Evolutionary conservation across 2,797 vertebrate genomes (phyloP).

Genomic region (Simalia tracyae): DNA sequence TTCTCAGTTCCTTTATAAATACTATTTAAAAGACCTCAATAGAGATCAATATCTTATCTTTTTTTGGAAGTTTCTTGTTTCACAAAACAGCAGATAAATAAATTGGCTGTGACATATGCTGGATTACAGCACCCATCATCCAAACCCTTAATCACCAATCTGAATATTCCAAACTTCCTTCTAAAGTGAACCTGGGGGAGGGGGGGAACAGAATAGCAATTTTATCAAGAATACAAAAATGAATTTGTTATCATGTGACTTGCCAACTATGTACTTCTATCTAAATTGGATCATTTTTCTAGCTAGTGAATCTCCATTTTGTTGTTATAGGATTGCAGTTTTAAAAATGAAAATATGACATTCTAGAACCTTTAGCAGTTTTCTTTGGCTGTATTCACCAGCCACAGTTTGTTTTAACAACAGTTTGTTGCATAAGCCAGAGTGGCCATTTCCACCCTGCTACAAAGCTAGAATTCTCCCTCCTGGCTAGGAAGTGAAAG

Average conservation of each 20-base stretch:
- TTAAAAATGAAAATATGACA: background rate
- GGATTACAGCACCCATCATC: background rate
- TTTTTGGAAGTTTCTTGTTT: background rate
- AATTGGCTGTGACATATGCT: background rate
- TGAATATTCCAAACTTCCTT: background rate
- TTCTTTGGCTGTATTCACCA: background rate
- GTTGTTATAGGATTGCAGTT: background rate
- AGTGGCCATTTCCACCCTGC: background rate
- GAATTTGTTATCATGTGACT: background rate
- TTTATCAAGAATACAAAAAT: background rate
- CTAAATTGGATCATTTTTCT: background rate
- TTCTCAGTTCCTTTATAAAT: background rate
- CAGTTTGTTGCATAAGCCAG: background rate
- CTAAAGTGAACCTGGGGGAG: background rate
- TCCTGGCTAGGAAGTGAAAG: background rate
- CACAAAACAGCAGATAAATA: background rate
- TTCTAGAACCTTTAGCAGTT: background rate
- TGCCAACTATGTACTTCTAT: background rate
- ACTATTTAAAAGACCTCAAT: background rate
- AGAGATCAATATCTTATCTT: background rate
- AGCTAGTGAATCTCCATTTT: background rate
- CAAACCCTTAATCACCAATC: background rate
- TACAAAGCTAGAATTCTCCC: too few relatives aligned
- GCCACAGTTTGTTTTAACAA: background rate
- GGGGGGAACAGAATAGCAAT: background rate